Conservation (phyloP, 1,140 invertebrate species). For the Capitella teleta region DNA sequence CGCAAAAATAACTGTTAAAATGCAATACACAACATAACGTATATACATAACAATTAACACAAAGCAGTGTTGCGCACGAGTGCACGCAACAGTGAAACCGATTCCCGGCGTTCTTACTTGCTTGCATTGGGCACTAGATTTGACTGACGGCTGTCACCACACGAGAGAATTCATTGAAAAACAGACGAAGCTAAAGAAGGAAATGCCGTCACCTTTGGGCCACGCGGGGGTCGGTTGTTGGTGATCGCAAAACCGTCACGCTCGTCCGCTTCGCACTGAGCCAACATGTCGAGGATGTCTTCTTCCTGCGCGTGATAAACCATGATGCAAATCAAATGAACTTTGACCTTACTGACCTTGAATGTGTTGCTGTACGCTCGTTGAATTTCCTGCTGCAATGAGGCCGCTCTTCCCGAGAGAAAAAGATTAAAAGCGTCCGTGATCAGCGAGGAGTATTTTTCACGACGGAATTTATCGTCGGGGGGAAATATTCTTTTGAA, state of each 20-base stretch:
- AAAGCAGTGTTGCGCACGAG: too few relatives aligned
- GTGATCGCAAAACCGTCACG: neutral
- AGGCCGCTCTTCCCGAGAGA: constrained; percentile 21
- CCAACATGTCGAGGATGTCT: constrained; percentile 35
- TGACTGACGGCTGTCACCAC: too few relatives aligned
- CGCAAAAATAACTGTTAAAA: too few relatives aligned
- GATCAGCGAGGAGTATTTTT: constrained; percentile 23
- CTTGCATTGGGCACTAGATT: too few relatives aligned
- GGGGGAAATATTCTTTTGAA: constrained; percentile 39
- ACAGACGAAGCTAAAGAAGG: neutral
- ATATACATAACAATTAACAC: too few relatives aligned
- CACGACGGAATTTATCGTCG: constrained; percentile 29
- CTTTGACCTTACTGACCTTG: constrained; percentile 19
- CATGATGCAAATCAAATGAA: neutral
- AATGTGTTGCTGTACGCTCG: constrained; percentile 32
- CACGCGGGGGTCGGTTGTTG: constrained; percentile 10
- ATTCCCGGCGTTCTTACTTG: too few relatives aligned
- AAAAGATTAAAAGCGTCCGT: constrained; percentile 20
- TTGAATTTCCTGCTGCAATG: constrained; percentile 36
- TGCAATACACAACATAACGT: too few relatives aligned
- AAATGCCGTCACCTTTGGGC: constrained; percentile 23
- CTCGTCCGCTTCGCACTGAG: constrained; percentile 37
- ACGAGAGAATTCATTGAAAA: too few relatives aligned
- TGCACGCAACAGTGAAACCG: too few relatives aligned
- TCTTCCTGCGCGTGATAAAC: constrained; percentile 23